Evolutionary conservation across 2,797 vertebrate genomes (phyloP).

Genomic region (Phataginus tetradactyla): DNA sequence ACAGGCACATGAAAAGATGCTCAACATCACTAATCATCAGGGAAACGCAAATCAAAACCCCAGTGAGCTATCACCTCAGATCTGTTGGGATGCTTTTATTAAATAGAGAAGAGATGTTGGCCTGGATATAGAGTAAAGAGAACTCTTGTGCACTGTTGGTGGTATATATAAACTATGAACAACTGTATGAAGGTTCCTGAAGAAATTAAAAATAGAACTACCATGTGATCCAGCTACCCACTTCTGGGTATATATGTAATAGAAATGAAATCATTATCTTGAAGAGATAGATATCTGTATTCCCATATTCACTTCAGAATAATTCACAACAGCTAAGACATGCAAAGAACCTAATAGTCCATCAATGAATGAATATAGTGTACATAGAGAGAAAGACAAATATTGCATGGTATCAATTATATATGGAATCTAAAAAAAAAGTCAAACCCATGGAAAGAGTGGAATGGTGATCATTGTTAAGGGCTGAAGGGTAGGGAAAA

Average conservation of each 20-base stretch:
- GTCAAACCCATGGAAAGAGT: background rate
- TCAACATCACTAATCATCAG: background rate
- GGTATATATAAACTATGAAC: background rate
- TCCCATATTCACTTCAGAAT: background rate
- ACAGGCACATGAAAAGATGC: background rate
- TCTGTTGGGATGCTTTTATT: background rate
- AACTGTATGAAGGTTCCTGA: background rate
- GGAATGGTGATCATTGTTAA: background rate
- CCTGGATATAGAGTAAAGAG: background rate
- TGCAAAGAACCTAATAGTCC: background rate
- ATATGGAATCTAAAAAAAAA: background rate
- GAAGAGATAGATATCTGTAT: background rate
- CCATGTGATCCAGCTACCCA: background rate
- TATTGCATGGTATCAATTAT: background rate
- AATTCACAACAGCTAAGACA: background rate
- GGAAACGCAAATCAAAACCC: background rate
- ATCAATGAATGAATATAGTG: background rate
- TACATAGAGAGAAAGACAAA: background rate
- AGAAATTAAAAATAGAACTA: background rate
- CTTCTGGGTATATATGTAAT: background rate
- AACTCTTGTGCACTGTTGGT: background rate
- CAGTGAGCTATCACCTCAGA: background rate
- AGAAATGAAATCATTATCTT: background rate
- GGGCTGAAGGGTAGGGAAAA: background rate
- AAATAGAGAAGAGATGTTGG: background rate